Conservation (phyloP, 2,797 vertebrate genomes). For the Poecilia gillii region DNA sequence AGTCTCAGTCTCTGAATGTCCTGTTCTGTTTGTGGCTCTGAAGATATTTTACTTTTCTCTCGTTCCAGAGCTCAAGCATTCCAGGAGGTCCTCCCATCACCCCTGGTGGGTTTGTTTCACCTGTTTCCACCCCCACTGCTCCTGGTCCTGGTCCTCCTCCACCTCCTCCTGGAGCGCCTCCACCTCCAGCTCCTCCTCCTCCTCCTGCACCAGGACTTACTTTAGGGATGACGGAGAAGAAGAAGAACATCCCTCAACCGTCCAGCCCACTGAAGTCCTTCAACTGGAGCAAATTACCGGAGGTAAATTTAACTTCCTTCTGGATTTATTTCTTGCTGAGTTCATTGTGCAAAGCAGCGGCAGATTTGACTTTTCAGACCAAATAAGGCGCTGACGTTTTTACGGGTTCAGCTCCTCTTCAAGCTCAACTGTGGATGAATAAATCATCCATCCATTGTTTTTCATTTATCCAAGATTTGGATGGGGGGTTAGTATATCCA, state of each 20-base stretch:
- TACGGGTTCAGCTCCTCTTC: not conserved
- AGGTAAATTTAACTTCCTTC: conserved; percentile 76
- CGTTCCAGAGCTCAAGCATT: conserved; percentile 54
- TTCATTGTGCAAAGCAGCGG: not conserved
- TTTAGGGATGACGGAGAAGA: conserved; percentile 81
- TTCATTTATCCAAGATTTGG: not conserved
- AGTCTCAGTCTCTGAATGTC: not conserved
- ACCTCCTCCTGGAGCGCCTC: conserved; percentile 83
- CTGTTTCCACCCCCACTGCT: conserved; percentile 39
- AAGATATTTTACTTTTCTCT: conserved; percentile 1
- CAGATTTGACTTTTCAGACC: not conserved
- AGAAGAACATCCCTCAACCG: conserved; percentile 92
- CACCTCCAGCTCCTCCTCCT: conserved; percentile 68
- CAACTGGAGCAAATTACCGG: conserved; percentile 95
- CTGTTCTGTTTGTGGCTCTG: not conserved
- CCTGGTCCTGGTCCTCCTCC: conserved; percentile 57
- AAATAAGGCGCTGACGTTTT: too few relatives aligned
- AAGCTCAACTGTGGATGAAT: not conserved
- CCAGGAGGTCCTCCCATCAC: conserved; percentile 76
- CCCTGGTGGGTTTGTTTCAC: conserved; percentile 62
- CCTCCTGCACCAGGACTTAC: conserved; percentile 85
- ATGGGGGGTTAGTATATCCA: not conserved
- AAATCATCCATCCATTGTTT: not conserved
- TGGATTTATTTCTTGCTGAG: not conserved
- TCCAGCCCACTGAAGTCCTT: conserved; percentile 93